phyloP scores from a whole-genome alignment of 64 coral and sea anemone genomes.

The Astreopora myriophthalma region DNA sequence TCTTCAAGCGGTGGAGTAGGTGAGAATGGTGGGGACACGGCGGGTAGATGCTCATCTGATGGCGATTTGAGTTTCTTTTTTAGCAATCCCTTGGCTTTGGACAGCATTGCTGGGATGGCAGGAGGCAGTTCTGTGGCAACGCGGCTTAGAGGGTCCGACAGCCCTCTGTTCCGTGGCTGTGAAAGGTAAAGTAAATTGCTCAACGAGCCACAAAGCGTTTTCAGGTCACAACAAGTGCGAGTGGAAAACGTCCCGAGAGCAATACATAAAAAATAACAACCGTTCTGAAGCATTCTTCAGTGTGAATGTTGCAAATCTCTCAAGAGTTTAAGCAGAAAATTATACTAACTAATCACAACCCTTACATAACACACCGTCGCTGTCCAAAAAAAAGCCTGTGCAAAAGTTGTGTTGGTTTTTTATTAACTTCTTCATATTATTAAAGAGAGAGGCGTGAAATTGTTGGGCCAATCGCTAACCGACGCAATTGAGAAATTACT shows the following conservation, averaged over 20 bases:
- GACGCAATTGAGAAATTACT: too few species aligned
- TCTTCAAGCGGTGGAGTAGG: neutral
- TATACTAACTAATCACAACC: too few species aligned
- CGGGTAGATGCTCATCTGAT: neutral
- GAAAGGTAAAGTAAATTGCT: neutral
- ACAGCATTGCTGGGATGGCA: constrained; percentile 57
- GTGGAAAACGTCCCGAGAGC: neutral
- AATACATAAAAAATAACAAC: too few species aligned
- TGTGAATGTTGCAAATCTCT: too few species aligned
- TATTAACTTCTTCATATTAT: too few species aligned
- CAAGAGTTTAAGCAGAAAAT: too few species aligned
- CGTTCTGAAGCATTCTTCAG: too few species aligned
- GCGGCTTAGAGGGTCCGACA: constrained; percentile 5
- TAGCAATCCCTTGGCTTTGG: constrained; percentile 64
- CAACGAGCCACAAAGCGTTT: neutral
- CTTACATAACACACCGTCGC: too few species aligned
- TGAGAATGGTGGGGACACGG: neutral
- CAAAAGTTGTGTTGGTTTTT: too few species aligned
- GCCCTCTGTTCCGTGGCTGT: neutral
- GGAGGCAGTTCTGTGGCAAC: constrained; percentile 40
- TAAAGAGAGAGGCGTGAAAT: too few species aligned
- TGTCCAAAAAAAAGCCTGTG: too few species aligned
- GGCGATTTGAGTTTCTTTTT: constrained; percentile 45
- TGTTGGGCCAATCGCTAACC: too few species aligned
- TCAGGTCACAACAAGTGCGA: neutral